A percentile compares a stretch with the other conserved stretches of the same genome.
These are phyloP conservation scores for Mirounga angustirostris DNA, from an alignment of 2,113 vertebrate species.

Conservation along the genomic window DNA sequence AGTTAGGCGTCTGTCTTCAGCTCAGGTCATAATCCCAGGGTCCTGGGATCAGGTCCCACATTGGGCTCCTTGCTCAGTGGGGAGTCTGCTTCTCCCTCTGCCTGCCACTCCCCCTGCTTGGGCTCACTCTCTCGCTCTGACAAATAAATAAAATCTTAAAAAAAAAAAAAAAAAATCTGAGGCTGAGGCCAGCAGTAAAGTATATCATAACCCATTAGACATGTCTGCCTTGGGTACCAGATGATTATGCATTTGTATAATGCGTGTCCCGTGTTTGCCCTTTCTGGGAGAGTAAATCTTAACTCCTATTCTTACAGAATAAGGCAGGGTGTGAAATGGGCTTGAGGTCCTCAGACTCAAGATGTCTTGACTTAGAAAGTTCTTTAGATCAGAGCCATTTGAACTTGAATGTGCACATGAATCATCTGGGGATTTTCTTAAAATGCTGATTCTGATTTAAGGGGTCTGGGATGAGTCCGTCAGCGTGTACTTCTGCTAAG, in stretches of 20 bases:
- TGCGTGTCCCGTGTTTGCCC: neutral
- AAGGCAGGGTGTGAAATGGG: neutral
- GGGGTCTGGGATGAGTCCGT: neutral
- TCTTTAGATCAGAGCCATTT: constrained; percentile 35
- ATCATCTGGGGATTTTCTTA: neutral
- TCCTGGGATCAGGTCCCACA: too few species aligned
- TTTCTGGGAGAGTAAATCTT: neutral
- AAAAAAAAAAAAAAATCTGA: too few species aligned
- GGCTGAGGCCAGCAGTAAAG: neutral
- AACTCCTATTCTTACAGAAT: neutral
- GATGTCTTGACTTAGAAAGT: neutral
- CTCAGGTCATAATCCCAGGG: too few species aligned
- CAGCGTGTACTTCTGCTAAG: rapidly evolving
- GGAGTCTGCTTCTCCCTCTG: too few species aligned
- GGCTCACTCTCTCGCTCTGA: too few species aligned
- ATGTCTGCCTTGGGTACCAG: neutral
- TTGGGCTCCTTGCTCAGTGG: too few species aligned
- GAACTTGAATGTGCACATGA: neutral
- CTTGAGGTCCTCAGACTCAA: neutral
- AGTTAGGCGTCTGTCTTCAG: too few species aligned
- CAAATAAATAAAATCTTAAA: too few species aligned
- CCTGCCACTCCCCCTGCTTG: too few species aligned
- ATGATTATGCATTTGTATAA: neutral
- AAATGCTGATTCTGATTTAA: neutral
- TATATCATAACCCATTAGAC: rapidly evolving